These are phyloP conservation scores for Eleginops maclovinus DNA, from an alignment of 2,113 vertebrate species.

Conservation along the genomic window DNA sequence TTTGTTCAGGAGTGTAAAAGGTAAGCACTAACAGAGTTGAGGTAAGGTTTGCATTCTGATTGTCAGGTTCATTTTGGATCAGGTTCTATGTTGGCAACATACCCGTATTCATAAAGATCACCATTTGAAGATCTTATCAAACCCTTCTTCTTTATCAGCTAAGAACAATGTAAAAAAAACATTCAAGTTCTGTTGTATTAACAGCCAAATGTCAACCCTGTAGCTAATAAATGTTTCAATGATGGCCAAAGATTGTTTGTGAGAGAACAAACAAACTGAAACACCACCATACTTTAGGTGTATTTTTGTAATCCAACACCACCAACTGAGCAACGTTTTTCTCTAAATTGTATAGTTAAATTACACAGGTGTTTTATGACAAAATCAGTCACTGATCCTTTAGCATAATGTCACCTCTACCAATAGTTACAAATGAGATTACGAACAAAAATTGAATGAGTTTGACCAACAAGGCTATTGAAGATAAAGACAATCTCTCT, in stretches of 20 bases:
- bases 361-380: background rate
- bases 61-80: background rate
- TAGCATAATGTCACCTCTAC: background rate
- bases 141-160: too few species aligned
- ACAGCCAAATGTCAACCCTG: background rate
- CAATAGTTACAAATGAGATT: background rate
- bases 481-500: background rate
- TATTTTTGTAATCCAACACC: background rate
- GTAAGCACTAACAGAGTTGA: background rate
- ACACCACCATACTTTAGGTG: background rate
- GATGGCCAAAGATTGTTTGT: background rate
- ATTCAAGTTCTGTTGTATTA: background rate
- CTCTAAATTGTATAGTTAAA: background rate
- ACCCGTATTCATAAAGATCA: background rate
- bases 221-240: background rate
- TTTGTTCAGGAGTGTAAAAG: background rate
- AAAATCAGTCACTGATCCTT: constrained; percentile 14
- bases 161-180: background rate
- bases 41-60: background rate
- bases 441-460: background rate
- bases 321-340: background rate
- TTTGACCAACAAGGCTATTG: background rate
- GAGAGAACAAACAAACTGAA: background rate
- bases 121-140: background rate
- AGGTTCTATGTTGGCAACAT: background rate